A percentile compares a stretch with the other conserved stretches of the same genome.
Evolutionary conservation across 53 echinoderm and acorn worm species (phyloP).

Genomic region (Astropecten irregularis): DNA sequence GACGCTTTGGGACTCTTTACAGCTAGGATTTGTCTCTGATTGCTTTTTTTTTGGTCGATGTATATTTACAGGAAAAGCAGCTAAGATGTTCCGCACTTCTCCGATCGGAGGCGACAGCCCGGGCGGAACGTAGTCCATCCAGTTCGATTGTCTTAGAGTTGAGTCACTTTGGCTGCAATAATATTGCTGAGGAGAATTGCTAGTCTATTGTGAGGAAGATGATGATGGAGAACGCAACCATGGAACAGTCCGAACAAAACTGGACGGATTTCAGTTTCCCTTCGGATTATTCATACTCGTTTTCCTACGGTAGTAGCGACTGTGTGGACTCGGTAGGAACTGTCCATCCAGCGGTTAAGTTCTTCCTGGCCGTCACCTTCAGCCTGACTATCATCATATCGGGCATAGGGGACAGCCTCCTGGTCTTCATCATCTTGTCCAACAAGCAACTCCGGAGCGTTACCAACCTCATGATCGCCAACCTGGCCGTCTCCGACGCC

Average conservation of each 20-base stretch:
- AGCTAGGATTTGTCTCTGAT: not conserved
- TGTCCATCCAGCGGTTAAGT: slow-evolving; percentile 56
- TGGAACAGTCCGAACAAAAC: no score
- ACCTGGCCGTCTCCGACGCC: slow-evolving; percentile 91
- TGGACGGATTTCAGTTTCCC: no score
- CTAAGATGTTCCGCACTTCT: not conserved
- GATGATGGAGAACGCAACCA: no score
- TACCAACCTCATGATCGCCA: slow-evolving; percentile 94
- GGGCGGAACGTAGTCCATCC: no score
- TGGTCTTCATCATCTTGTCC: slow-evolving; percentile 80
- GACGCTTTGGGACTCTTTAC: no score
- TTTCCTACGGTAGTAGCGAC: not conserved
- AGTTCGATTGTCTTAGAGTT: no score
- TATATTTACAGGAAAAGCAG: not conserved
- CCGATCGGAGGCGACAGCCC: not conserved
- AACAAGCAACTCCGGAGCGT: slow-evolving; percentile 85
- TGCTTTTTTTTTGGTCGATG: not conserved
- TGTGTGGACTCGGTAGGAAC: not conserved
- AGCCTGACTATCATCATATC: slow-evolving; percentile 78
- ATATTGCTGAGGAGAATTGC: no score
- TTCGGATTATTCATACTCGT: no score
- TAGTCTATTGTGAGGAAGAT: no score
- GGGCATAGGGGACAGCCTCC: slow-evolving; percentile 85
- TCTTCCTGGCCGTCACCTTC: slow-evolving; percentile 74
- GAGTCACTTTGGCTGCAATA: no score